A percentile compares a stretch with the other conserved stretches of the same genome.
Evolutionary conservation across 2,797 vertebrate genomes (phyloP).

Genomic region (Myotis daubentonii): DNA sequence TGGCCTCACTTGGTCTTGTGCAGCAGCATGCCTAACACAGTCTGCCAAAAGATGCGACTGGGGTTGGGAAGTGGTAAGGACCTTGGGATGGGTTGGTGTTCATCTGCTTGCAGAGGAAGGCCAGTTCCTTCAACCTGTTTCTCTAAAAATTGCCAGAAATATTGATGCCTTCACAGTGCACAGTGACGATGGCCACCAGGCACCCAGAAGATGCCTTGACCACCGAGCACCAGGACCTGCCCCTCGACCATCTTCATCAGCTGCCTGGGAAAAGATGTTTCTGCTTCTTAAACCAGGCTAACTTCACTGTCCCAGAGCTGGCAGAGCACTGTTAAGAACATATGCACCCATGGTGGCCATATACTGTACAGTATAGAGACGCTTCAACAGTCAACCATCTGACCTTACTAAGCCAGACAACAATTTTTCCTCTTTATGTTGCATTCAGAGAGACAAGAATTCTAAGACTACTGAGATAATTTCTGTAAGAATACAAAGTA

Average conservation of each 20-base stretch:
- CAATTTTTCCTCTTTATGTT: slow-evolving; percentile 9
- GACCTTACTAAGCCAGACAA: not conserved
- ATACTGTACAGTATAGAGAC: not conserved
- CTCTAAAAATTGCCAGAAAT: not conserved
- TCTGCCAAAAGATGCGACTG: not conserved
- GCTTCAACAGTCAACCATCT: not conserved
- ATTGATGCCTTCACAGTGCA: not conserved
- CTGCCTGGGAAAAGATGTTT: not conserved
- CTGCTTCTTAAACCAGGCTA: slow-evolving; percentile 21
- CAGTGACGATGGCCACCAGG: not conserved
- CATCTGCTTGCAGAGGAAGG: not conserved
- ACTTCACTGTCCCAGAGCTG: not conserved
- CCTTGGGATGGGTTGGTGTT: not conserved
- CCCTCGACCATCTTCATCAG: not conserved
- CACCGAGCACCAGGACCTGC: not conserved
- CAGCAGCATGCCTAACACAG: not conserved
- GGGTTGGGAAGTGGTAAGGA: not conserved
- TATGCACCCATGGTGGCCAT: not conserved
- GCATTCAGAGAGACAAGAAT: slow-evolving; percentile 39
- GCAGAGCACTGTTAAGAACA: not conserved
- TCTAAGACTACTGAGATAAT: not conserved
- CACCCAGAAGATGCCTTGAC: not conserved
- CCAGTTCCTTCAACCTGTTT: not conserved
- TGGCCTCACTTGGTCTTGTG: not conserved
- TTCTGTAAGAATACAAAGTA: slow-evolving; percentile 27